Base-by-base conservation (phyloP, 2,888 invertebrate species). In the Melipona bicolor region DNA sequence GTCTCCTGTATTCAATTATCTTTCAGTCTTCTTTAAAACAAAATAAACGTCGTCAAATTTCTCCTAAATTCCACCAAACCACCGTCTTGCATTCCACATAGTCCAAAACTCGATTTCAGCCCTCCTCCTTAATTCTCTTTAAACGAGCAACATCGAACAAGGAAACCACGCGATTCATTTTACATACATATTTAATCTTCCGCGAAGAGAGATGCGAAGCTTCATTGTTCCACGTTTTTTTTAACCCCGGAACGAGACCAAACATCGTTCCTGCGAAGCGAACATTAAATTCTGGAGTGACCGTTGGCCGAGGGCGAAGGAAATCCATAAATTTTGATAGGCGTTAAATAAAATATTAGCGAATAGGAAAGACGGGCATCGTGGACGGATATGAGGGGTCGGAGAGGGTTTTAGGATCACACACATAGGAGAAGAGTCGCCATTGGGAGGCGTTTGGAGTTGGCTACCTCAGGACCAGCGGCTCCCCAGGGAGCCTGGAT, bases 271-370 rank as follows among this genome's bases (percentile, higher is more conserved):
- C 27, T 4, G n/a, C 36, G 4, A 9, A 11, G 11, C 21, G 76
- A 50, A 65, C 73, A 32, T 85, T 85, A 79, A 81, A 82, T 73
- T 76, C 61, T 13, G 32, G 70, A 24, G 49, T 15, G 24, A 54
- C 71, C 79, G 83, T 78, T 76, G 65, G 78, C 77, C 27, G 81
- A 82, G 85, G 9, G 24, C 61, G 27, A 81, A 84, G 88, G 88
- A 90, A 92, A 92, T 91, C 91, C 89, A 92, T 94, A 93, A 92
- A 93, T 94, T 93, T 94, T 93, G 92, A 94, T 94, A 92, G 93
- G 90, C 91, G 88, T 90, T 93, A 93, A 94, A 94, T 94, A 94
- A 94, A 92, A 93, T 92, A 94, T 93, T 88, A 86, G 79, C 77
- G 79, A 69, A 82, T 80, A 75, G 85, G 71, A 69, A 72, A 73